Percentiles rank a stretch among this genome's conserved stretches.
phyloP scores from a whole-genome alignment of 2,888 invertebrate species.

The Lycophotia porphyrea region DNA sequence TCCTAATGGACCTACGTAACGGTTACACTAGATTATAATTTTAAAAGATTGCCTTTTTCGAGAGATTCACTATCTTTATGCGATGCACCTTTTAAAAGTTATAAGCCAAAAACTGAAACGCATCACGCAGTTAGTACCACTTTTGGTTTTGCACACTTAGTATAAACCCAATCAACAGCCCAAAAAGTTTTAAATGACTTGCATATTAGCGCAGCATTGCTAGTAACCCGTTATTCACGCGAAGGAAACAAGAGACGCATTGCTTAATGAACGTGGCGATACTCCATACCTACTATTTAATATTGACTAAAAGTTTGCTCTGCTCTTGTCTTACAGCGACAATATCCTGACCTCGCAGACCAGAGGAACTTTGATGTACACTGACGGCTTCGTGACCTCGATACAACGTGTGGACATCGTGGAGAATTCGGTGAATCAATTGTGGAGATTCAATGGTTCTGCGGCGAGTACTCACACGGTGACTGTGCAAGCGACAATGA shows the following conservation, averaged over 20 bases:
- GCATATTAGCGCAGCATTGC: too few relatives aligned
- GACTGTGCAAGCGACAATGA: constrained; percentile 71
- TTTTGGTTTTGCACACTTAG: too few relatives aligned
- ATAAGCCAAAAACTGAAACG: too few relatives aligned
- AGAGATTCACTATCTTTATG: too few relatives aligned
- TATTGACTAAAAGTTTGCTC: neutral
- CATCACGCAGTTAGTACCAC: too few relatives aligned
- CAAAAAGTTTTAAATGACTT: too few relatives aligned
- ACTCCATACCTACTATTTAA: neutral
- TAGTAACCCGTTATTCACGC: too few relatives aligned
- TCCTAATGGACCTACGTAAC: too few relatives aligned
- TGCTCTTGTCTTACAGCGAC: constrained; percentile 72
- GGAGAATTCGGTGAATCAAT: constrained; percentile 72
- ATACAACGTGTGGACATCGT: constrained; percentile 76
- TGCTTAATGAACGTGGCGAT: neutral
- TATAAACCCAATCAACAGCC: too few relatives aligned
- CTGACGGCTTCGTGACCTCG: constrained; percentile 79
- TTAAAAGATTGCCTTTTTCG: neutral
- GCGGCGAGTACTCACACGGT: constrained; percentile 66
- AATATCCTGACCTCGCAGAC: constrained; percentile 66
- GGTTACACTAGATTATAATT: too few relatives aligned
- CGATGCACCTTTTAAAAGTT: too few relatives aligned
- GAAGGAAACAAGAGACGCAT: too few relatives aligned
- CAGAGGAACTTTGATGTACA: constrained; percentile 71
- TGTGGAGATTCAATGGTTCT: constrained; percentile 70